Conservation (phyloP, 2,797 vertebrate genomes). For the Rhabdophis nuchalis region DNA sequence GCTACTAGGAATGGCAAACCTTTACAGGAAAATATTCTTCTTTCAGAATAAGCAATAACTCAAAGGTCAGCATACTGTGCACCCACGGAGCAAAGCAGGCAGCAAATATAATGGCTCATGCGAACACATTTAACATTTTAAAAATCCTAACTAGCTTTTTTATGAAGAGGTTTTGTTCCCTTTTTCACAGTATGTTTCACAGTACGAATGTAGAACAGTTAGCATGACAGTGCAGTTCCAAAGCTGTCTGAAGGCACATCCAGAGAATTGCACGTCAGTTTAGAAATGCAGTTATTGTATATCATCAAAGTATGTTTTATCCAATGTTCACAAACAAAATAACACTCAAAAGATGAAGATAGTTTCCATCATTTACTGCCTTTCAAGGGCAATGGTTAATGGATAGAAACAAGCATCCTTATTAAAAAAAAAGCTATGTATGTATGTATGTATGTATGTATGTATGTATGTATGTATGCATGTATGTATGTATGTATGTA, state of each 20-base stretch:
- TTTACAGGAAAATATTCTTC: slow-evolving; percentile 22
- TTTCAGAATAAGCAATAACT: slow-evolving; percentile 4
- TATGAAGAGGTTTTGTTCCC: background rate
- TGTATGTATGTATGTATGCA: background rate
- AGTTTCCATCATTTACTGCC: background rate
- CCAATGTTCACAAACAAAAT: background rate
- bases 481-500: background rate
- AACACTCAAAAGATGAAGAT: background rate
- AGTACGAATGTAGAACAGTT: background rate
- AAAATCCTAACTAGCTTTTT: background rate
- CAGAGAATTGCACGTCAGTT: background rate
- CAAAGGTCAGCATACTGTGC: slow-evolving; percentile 27
- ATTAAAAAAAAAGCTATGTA: background rate
- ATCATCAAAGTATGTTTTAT: slow-evolving; percentile 11
- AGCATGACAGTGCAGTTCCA: background rate
- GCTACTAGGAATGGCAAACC: slow-evolving; percentile 36
- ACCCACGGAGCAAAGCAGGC: background rate
- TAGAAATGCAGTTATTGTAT: background rate
- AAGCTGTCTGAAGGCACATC: background rate
- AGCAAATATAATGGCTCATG: slow-evolving; percentile 12
- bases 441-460: background rate
- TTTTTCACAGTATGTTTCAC: background rate
- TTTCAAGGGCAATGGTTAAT: background rate
- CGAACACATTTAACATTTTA: slow-evolving; percentile 18
- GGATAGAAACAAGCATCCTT: background rate